phyloP scores from a whole-genome alignment of 1,140 invertebrate species.

The Aphelinus atriplicis region DNA sequence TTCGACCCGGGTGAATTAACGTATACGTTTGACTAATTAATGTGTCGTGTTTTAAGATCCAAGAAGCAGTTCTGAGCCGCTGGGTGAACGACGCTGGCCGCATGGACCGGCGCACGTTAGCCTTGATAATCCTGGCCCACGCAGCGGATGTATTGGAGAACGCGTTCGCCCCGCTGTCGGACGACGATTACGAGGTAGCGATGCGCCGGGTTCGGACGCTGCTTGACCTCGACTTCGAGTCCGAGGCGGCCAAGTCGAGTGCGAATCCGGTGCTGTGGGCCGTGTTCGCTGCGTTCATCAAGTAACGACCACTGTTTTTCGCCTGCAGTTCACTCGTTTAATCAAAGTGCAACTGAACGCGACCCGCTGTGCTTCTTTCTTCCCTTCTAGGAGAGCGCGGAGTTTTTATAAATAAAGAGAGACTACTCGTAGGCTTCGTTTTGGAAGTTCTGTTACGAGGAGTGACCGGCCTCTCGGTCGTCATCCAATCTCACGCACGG shows the following conservation, averaged over 20 bases:
- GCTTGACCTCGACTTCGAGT: constrained; percentile 96
- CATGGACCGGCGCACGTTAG: constrained; percentile 94
- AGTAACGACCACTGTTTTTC: constrained; percentile 72
- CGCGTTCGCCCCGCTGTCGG: constrained; percentile 97
- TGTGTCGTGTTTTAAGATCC: constrained; percentile 75
- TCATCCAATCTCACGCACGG: no score
- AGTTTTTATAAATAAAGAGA: constrained; percentile 28
- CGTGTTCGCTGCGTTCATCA: constrained; percentile 97
- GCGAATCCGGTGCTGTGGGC: constrained; percentile 97
- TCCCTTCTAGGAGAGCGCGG: not conserved
- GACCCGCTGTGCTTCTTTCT: not conserved
- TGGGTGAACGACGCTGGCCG: constrained; percentile 98
- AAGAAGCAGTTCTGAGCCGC: constrained; percentile 94
- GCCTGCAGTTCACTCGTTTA: constrained; percentile 21
- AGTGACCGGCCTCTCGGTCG: no score
- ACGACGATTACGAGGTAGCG: constrained; percentile 98
- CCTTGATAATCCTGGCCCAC: constrained; percentile 94
- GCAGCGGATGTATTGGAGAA: constrained; percentile 99
- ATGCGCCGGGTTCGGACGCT: constrained; percentile 96
- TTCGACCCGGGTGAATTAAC: no score
- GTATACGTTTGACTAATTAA: constrained; percentile 4
- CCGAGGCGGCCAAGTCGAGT: constrained; percentile 87
- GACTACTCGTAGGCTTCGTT: constrained; percentile 36
- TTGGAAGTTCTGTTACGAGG: constrained; percentile 20
- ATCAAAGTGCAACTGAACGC: no score